phyloP scores from a whole-genome alignment of 2,888 invertebrate genomes.

The Aricia artaxerxes region DNA sequence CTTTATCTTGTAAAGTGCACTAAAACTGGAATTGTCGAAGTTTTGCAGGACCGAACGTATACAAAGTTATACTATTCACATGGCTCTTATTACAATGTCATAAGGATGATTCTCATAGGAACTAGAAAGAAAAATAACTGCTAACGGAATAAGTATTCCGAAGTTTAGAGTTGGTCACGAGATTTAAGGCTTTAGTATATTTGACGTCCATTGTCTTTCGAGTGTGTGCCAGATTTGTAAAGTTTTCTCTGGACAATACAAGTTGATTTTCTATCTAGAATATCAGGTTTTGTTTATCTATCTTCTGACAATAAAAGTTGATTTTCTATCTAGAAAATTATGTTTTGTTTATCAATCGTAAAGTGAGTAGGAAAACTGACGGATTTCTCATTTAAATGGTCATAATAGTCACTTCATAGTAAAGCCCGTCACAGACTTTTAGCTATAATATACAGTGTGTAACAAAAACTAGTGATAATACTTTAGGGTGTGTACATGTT shows the following conservation, averaged over 20 bases:
- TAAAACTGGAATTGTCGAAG: slow-evolving; percentile 12
- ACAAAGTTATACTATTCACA: not conserved
- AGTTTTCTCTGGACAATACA: not conserved
- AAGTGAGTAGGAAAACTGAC: too few relatives aligned
- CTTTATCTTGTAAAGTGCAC: slow-evolving; percentile 28
- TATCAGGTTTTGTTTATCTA: too few relatives aligned
- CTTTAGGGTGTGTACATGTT: too few relatives aligned
- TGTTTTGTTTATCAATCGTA: too few relatives aligned
- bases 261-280: not conserved
- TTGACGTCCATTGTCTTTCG: slow-evolving; percentile 4
- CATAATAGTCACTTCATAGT: too few relatives aligned
- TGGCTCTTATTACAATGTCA: not conserved
- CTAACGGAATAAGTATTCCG: not conserved
- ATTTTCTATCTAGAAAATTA: too few relatives aligned
- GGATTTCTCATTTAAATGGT: too few relatives aligned
- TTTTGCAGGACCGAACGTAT: not conserved
- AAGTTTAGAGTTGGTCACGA: not conserved
- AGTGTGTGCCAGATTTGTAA: slow-evolving; percentile 1
- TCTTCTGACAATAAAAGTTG: not conserved
- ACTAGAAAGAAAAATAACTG: not conserved
- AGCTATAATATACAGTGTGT: too few relatives aligned
- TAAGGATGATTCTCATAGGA: not conserved
- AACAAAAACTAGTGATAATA: too few relatives aligned
- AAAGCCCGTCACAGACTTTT: too few relatives aligned
- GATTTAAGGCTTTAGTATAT: slow-evolving; percentile 13